These are phyloP conservation scores for Tachina grossa DNA, from an alignment of 2,888 invertebrate species.

Conservation along the genomic window DNA sequence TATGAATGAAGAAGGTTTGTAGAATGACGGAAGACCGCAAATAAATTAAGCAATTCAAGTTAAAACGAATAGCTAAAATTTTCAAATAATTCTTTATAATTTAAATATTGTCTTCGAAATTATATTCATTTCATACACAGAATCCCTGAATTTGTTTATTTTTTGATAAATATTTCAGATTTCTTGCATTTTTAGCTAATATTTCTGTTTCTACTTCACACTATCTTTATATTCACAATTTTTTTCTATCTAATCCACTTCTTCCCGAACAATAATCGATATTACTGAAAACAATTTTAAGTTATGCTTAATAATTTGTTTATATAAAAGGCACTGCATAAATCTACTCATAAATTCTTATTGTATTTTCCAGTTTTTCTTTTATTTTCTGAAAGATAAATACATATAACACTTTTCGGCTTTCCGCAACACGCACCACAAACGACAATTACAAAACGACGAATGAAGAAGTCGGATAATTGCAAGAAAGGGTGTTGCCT, in stretches of 20 bases:
- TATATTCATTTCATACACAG: constrained; percentile 39
- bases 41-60: constrained; percentile 64
- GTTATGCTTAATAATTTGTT: constrained; percentile 1
- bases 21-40: constrained; percentile 60
- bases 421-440: constrained; percentile 40
- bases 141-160: constrained; percentile 19
- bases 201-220: constrained; percentile 47
- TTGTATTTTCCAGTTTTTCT: constrained; percentile 37
- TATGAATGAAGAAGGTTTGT: constrained; percentile 66
- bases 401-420: constrained; percentile 26
- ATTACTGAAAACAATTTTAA: constrained; percentile 26
- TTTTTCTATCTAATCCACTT: neutral
- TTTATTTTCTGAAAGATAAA: constrained; percentile 10
- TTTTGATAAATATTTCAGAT: constrained; percentile 27
- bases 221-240: constrained; percentile 17
- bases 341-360: constrained; percentile 16
- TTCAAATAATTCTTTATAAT: constrained; percentile 54
- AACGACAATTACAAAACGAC: constrained; percentile 52
- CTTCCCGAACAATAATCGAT: constrained; percentile 1
- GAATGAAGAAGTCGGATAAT: constrained; percentile 62
- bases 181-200: neutral
- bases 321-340: constrained; percentile 53
- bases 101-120: constrained; percentile 24
- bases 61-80: constrained; percentile 57
- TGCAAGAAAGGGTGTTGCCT: constrained; percentile 51